Conservation (phyloP, 2,113 vertebrate species). For the Rhipidura dahli region DNA sequence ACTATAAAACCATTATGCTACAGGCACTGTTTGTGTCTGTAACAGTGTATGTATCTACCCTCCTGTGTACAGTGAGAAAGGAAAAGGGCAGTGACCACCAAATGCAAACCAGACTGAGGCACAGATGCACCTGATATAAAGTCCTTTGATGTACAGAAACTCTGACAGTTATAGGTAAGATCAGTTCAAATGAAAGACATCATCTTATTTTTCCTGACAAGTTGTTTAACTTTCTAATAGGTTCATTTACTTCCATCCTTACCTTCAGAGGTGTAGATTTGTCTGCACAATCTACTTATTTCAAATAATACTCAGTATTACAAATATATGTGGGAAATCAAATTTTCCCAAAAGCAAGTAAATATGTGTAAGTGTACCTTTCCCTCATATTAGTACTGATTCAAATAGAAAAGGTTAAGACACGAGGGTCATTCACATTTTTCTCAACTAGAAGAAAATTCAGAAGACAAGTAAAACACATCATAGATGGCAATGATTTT, state of each 20-base stretch:
- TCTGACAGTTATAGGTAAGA: rapidly evolving
- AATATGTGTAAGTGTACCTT: neutral
- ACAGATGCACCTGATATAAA: neutral
- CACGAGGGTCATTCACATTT: neutral
- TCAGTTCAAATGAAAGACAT: neutral
- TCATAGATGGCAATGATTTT: neutral
- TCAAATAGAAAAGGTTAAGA: neutral
- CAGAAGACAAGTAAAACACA: neutral
- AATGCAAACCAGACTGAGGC: neutral
- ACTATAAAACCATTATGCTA: neutral
- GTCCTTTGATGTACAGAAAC: neutral
- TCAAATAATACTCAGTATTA: neutral
- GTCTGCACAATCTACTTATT: neutral
- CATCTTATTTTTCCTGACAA: neutral
- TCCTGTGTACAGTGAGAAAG: neutral
- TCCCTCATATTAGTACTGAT: neutral
- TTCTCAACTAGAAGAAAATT: neutral
- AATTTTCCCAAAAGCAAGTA: neutral
- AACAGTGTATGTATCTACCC: neutral
- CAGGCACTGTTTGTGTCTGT: neutral
- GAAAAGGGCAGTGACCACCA: neutral
- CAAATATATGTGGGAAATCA: neutral
- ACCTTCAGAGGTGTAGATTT: neutral
- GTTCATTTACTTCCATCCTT: neutral
- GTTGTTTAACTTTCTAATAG: neutral